phyloP scores from a whole-genome alignment of 2,113 vertebrate species.

The Bostrychus sinensis region DNA sequence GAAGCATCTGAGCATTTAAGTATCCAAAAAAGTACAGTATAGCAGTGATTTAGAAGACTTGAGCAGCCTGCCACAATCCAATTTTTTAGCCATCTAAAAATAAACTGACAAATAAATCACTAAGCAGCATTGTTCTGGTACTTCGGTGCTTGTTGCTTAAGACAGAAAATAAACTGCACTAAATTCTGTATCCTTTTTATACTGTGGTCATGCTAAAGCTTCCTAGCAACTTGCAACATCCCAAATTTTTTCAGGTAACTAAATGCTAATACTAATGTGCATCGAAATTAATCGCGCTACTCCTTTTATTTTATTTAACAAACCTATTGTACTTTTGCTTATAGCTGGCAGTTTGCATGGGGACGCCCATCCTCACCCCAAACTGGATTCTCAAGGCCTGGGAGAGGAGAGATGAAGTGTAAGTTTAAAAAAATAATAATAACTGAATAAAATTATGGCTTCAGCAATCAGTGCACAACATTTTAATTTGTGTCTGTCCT shows the following conservation, averaged over 20 bases:
- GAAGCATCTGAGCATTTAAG: not conserved
- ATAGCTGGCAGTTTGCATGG: constrained; percentile 94
- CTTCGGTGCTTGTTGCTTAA: too few species aligned
- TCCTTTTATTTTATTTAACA: not conserved
- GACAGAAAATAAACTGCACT: too few species aligned
- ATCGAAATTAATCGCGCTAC: too few species aligned
- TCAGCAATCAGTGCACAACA: not conserved
- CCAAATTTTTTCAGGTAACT: too few species aligned
- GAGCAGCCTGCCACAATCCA: not conserved
- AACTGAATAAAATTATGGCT: not conserved
- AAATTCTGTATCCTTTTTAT: too few species aligned
- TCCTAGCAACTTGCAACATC: too few species aligned
- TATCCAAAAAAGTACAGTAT: too few species aligned
- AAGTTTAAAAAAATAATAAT: constrained; percentile 54
- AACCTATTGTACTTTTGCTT: not conserved
- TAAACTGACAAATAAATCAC: too few species aligned
- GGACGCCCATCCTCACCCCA: constrained; percentile 92
- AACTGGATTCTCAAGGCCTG: constrained; percentile 94
- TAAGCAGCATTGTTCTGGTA: too few species aligned
- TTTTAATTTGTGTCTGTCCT: constrained; percentile 1
- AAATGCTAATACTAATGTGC: too few species aligned
- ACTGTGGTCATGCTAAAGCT: too few species aligned
- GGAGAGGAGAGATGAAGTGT: constrained; percentile 91
- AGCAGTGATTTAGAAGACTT: not conserved
- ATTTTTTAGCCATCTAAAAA: not conserved